Conservation (phyloP, 2,113 vertebrate genomes). For the Pimephales promelas region DNA sequence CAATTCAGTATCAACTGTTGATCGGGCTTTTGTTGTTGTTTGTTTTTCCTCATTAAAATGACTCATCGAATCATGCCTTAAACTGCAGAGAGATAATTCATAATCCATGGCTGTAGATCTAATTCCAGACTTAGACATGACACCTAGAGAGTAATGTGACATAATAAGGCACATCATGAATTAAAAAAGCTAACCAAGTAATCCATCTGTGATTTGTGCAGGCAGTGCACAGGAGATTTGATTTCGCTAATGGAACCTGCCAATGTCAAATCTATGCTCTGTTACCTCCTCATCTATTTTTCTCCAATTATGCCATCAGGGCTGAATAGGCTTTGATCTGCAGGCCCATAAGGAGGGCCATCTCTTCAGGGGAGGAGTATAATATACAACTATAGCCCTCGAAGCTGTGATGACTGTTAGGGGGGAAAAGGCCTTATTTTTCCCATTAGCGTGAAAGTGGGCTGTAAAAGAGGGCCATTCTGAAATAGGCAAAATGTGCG, state of each 20-base stretch:
- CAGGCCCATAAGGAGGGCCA: conserved; percentile 17
- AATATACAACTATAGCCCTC: conserved; percentile 11
- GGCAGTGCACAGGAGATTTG: conserved; percentile 12
- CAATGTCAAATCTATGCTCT: conserved; percentile 21
- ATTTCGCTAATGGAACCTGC: conserved; percentile 30
- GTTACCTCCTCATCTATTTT: conserved; percentile 18
- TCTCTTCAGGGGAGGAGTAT: conserved; percentile 24
- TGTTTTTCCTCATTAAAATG: background rate
- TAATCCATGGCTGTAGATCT: background rate
- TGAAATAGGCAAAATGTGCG: background rate
- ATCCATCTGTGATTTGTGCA: conserved; percentile 12
- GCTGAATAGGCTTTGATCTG: conserved; percentile 36
- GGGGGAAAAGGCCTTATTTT: conserved; percentile 21
- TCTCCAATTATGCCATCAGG: conserved; percentile 32
- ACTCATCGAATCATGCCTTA: background rate
- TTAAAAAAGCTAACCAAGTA: conserved; percentile 1
- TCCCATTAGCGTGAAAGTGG: conserved; percentile 30
- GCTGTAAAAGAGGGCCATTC: conserved; percentile 30
- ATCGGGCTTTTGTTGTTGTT: background rate
- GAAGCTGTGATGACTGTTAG: conserved; percentile 28
- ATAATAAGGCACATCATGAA: background rate
- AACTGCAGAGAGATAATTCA: background rate
- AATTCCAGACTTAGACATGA: background rate
- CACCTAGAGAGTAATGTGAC: conserved; percentile 6
- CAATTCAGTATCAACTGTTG: background rate